Evolutionary conservation across 1,140 invertebrate species (phyloP).

Genomic region (Ostrea denselamellosa): DNA sequence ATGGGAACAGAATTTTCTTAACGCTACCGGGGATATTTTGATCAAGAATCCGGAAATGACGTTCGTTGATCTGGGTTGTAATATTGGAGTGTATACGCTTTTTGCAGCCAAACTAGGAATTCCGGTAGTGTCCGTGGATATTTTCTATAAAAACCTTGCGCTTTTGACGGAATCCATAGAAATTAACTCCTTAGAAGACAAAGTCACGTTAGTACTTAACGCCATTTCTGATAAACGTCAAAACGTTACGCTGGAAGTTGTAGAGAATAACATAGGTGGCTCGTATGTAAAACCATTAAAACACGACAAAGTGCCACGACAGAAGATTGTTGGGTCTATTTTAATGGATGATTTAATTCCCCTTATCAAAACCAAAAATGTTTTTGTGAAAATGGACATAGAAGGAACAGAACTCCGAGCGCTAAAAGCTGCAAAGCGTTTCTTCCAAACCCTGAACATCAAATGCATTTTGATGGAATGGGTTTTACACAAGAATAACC

Average conservation of each 20-base stretch:
- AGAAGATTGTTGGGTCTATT: conserved; percentile 43
- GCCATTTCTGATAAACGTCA: conserved; percentile 65
- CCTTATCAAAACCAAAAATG: conserved; percentile 49
- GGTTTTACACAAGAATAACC: conserved; percentile 54
- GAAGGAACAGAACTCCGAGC: conserved; percentile 68
- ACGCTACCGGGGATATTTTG: conserved; percentile 53
- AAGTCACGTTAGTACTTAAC: conserved; percentile 66
- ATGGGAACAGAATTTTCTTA: conserved; percentile 63
- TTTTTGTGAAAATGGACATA: conserved; percentile 64
- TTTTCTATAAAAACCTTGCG: conserved; percentile 60
- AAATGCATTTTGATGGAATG: conserved; percentile 74
- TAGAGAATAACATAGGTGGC: conserved; percentile 66
- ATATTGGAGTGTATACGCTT: conserved; percentile 73
- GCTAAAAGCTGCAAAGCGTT: conserved; percentile 55
- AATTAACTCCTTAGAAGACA: conserved; percentile 56
- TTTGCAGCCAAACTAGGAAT: conserved; percentile 67
- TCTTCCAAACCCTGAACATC: conserved; percentile 64
- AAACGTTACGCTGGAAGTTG: conserved; percentile 57
- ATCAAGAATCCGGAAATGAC: conserved; percentile 45
- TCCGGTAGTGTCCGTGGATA: conserved; percentile 71
- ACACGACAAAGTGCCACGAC: not conserved
- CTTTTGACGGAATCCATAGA: conserved; percentile 64
- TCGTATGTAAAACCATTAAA: conserved; percentile 53
- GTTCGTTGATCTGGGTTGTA: conserved; percentile 75
- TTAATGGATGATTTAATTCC: conserved; percentile 65